Conservation (phyloP, 35 echinoderm and acorn worm species). For the Diadema setosum region DNA sequence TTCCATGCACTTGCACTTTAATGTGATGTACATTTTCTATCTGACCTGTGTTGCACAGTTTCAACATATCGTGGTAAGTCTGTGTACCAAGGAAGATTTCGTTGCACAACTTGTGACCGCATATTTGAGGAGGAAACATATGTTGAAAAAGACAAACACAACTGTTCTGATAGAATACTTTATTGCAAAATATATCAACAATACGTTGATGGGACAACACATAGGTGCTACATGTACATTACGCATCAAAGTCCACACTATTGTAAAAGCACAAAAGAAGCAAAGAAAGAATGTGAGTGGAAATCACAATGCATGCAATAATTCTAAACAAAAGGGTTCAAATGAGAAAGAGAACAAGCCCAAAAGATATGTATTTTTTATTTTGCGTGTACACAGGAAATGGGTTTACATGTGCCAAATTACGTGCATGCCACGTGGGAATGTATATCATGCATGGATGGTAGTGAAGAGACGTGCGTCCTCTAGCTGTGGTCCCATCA, state of each 20-base stretch:
- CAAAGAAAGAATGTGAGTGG: neutral
- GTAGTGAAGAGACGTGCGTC: neutral
- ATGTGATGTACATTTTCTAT: neutral
- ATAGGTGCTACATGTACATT: neutral
- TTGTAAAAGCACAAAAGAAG: neutral
- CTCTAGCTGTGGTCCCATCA: neutral
- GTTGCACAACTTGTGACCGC: neutral
- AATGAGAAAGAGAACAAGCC: neutral
- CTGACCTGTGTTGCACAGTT: neutral
- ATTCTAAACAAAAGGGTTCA: neutral
- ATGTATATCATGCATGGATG: neutral
- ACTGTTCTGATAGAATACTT: neutral
- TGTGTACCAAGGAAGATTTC: neutral
- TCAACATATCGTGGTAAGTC: neutral
- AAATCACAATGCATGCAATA: neutral
- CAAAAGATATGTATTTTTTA: constrained; percentile 48
- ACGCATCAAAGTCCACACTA: neutral
- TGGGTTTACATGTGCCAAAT: constrained; percentile 19
- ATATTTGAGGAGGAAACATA: neutral
- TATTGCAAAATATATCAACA: neutral
- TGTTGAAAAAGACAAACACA: neutral
- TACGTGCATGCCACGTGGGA: constrained; percentile 17
- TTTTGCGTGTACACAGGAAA: constrained; percentile 45
- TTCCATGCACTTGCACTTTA: too few species aligned
- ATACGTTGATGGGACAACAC: neutral